These are phyloP conservation scores for Antheraea pernyi DNA, from an alignment of 1,140 invertebrate genomes.

Conservation along the genomic window DNA sequence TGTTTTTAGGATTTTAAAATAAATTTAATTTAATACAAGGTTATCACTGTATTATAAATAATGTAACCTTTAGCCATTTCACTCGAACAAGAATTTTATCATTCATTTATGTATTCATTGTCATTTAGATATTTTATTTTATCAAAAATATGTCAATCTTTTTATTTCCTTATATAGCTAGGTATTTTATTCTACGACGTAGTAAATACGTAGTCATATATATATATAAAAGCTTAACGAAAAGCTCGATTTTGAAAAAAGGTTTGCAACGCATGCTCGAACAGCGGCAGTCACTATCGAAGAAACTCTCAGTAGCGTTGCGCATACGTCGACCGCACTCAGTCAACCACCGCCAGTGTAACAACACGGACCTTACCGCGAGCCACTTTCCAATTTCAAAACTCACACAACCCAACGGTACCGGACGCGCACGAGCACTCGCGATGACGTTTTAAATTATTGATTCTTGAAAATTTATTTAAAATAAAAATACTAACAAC, in stretches of 20 bases:
- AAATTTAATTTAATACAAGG: no score
- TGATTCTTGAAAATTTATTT: neutral
- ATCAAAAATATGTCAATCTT: no score
- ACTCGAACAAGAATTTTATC: no score
- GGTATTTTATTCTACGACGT: no score
- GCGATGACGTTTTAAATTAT: constrained; percentile 24
- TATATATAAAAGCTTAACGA: neutral
- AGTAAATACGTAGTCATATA: no score
- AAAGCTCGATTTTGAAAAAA: neutral
- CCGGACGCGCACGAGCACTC: constrained; percentile 20
- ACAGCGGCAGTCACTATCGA: constrained; percentile 7
- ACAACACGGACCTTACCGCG: constrained; percentile 21
- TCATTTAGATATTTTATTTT: no score
- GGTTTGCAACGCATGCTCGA: neutral
- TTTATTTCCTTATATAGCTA: no score
- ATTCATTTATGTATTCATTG: no score
- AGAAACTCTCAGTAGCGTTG: constrained; percentile 27
- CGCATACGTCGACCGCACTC: constrained; percentile 28
- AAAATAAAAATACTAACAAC: neutral
- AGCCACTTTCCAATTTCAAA: constrained; percentile 32
- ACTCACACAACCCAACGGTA: constrained; percentile 19
- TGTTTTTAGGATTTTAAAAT: no score
- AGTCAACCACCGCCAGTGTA: constrained; percentile 35
- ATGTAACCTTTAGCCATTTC: no score
- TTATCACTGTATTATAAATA: no score